Evolutionary conservation across 2,797 vertebrate genomes (phyloP).

Genomic region (Ataeniobius toweri): DNA sequence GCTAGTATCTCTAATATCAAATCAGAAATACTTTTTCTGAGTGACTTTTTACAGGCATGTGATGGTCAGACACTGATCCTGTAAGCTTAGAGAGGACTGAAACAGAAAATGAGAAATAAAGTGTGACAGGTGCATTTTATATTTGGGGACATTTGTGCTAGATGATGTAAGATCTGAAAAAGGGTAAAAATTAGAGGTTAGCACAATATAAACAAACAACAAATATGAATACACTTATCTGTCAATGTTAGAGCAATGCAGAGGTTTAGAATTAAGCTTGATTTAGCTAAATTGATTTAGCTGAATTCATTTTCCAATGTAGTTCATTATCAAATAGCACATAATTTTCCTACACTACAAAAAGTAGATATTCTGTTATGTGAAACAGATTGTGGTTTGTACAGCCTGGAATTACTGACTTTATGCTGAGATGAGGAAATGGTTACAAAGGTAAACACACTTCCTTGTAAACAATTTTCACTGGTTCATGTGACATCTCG

Average conservation of each 20-base stretch:
- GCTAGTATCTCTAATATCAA: not conserved
- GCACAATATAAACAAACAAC: not conserved
- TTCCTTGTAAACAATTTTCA: constrained; percentile 4
- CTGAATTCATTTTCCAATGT: not conserved
- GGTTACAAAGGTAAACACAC: constrained; percentile 4
- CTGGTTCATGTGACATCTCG: not conserved
- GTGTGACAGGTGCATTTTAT: not conserved
- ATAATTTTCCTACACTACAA: not conserved
- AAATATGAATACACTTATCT: not conserved
- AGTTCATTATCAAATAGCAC: not conserved
- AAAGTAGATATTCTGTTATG: not conserved
- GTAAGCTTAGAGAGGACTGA: not conserved
- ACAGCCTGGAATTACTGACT: not conserved
- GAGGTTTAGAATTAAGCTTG: not conserved
- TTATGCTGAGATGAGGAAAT: constrained; percentile 10
- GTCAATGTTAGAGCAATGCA: not conserved
- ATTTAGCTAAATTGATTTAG: not conserved
- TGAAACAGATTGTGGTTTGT: not conserved
- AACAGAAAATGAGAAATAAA: constrained; percentile 28
- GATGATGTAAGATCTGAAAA: not conserved
- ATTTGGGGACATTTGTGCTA: not conserved
- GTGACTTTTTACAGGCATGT: constrained; percentile 2
- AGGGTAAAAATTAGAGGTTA: too few species aligned
- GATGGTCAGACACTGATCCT: not conserved
- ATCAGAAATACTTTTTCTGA: constrained; percentile 10